Percentiles rank a stretch among this genome's conserved stretches.
Evolutionary conservation across 2,797 vertebrate species (phyloP).

Genomic region (Gobionotothen gibberifrons): DNA sequence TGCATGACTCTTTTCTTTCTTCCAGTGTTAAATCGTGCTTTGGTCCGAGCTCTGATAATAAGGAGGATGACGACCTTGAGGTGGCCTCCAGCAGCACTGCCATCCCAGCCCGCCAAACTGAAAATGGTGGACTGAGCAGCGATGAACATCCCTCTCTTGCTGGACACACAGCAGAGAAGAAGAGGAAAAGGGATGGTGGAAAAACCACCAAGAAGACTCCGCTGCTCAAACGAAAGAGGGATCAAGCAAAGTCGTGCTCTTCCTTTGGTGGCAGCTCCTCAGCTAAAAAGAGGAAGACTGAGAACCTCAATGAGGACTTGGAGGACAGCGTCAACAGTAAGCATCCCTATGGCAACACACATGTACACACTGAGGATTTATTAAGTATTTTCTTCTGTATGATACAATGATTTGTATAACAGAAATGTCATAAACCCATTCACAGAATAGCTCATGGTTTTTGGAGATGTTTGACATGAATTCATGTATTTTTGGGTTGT

Average conservation of each 20-base stretch:
- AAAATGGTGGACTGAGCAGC: not conserved
- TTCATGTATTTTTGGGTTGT: not conserved
- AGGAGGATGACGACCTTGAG: not conserved
- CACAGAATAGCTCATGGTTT: not conserved
- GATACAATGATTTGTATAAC: not conserved
- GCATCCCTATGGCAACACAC: too few species aligned
- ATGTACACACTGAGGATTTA: not conserved
- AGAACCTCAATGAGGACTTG: too few species aligned
- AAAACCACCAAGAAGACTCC: too few species aligned
- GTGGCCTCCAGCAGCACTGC: not conserved
- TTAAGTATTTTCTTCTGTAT: too few species aligned
- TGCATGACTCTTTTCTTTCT: constrained; percentile 3
- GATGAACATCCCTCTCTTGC: too few species aligned
- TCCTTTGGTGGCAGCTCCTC: too few species aligned
- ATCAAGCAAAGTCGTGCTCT: too few species aligned
- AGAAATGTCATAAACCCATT: not conserved
- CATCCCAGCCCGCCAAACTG: not conserved
- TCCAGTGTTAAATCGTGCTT: not conserved
- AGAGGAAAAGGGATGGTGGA: too few species aligned
- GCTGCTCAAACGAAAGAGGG: too few species aligned
- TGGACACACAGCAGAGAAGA: too few species aligned
- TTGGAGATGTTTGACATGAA: not conserved
- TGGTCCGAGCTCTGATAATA: not conserved
- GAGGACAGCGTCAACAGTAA: too few species aligned
- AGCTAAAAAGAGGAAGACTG: too few species aligned